Conservation (phyloP, 2,888 invertebrate species). For the Melitaea athalia region DNA sequence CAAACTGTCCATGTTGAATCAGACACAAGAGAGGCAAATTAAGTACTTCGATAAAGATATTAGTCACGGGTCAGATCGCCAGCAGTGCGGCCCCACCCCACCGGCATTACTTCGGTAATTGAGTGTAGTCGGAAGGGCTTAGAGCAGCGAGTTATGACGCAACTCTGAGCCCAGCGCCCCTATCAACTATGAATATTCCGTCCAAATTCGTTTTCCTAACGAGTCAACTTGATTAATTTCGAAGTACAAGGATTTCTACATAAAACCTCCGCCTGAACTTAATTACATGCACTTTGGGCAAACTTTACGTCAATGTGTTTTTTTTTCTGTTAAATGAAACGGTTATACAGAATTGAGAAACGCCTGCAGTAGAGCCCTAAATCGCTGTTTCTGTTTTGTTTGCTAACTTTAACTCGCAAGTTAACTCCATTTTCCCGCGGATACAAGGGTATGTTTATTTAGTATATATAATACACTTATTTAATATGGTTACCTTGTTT, state of each 20-base stretch:
- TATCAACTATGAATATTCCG: slow-evolving; percentile 34
- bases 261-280: slow-evolving; percentile 6
- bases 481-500: too few relatives aligned
- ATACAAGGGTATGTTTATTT: too few relatives aligned
- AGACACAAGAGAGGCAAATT: not conserved
- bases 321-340: not conserved
- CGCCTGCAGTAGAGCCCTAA: not conserved
- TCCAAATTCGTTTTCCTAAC: slow-evolving; percentile 31
- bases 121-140: slow-evolving; percentile 37
- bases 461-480: too few relatives aligned
- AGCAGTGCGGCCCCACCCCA: not conserved
- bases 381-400: not conserved
- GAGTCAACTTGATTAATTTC: slow-evolving; percentile 34
- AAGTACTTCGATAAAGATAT: not conserved
- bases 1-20: not conserved
- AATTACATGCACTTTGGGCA: not conserved
- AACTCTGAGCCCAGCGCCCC: slow-evolving; percentile 21
- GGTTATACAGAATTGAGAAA: not conserved
- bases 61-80: not conserved
- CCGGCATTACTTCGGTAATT: slow-evolving; percentile 29
- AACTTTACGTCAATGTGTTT: not conserved
- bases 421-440: too few relatives aligned
- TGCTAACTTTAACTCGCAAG: too few relatives aligned
- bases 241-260: slow-evolving; percentile 21
- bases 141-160: slow-evolving; percentile 33